These are phyloP conservation scores for Ophioninae sp. DNA, from an alignment of 2,888 invertebrate genomes.

Conservation along the genomic window DNA sequence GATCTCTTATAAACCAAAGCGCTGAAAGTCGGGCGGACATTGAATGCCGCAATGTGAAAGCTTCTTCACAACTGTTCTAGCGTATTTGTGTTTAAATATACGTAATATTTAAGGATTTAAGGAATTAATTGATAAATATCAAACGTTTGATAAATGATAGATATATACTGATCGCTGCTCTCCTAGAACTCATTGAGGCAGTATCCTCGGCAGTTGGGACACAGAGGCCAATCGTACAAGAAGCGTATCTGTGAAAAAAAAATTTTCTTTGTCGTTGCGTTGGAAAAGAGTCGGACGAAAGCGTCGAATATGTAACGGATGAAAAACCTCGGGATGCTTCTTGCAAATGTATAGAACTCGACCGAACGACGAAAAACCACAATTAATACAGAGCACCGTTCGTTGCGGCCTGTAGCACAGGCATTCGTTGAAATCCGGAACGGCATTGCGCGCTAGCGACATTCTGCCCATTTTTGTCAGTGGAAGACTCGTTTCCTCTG, in stretches of 20 bases:
- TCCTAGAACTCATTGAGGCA: slow-evolving; percentile 66
- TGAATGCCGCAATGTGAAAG: background rate
- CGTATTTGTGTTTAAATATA: background rate
- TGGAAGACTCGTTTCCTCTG: background rate
- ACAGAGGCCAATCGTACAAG: slow-evolving; percentile 82
- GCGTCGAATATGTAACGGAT: background rate
- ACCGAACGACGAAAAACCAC: slow-evolving; percentile 67
- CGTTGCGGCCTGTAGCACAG: slow-evolving; percentile 66
- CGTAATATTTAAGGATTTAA: background rate
- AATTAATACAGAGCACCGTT: slow-evolving; percentile 67
- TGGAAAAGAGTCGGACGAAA: background rate
- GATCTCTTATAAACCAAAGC: background rate
- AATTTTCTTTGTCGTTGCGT: background rate
- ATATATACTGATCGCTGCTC: background rate
- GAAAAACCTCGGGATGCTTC: slow-evolving; percentile 66
- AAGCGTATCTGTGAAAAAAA: slow-evolving; percentile 81
- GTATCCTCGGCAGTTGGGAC: slow-evolving; percentile 80
- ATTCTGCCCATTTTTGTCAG: slow-evolving; percentile 18
- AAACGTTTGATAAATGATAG: background rate
- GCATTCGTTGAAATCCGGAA: slow-evolving; percentile 53
- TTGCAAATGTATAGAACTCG: slow-evolving; percentile 67
- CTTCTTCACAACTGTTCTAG: background rate
- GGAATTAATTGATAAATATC: too few relatives aligned
- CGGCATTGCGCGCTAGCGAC: slow-evolving; percentile 35
- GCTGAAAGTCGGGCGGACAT: background rate